These are phyloP conservation scores for Ophiodon elongatus DNA, from an alignment of 2,113 vertebrate species.

Conservation along the genomic window DNA sequence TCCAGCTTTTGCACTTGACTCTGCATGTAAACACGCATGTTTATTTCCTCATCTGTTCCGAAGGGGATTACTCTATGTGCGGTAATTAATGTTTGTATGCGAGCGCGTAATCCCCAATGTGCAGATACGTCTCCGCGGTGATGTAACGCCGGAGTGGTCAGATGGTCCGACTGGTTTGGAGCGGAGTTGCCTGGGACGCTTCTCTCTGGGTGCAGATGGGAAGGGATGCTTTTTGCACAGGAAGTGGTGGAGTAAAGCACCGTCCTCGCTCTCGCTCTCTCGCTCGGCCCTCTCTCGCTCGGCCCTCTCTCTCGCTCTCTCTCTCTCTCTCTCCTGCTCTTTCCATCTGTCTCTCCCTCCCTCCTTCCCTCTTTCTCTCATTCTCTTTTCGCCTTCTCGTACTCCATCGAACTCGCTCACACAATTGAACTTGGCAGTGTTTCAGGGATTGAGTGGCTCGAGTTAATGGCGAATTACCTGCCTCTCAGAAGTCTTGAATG, in stretches of 20 bases:
- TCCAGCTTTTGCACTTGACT: neutral
- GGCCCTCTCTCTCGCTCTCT: constrained; percentile 31
- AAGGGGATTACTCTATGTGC: neutral
- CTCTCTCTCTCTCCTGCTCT: constrained; percentile 24
- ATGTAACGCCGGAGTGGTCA: constrained; percentile 60
- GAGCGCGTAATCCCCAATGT: constrained; percentile 1
- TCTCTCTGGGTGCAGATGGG: constrained; percentile 72
- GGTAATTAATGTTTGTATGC: neutral
- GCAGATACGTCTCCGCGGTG: constrained; percentile 17
- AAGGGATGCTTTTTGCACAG: constrained; percentile 50
- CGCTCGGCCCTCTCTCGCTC: constrained; percentile 33
- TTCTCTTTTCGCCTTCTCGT: constrained; percentile 41
- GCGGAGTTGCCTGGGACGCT: constrained; percentile 50
- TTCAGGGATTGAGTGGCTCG: constrained; percentile 68
- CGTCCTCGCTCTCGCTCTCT: constrained; percentile 24
- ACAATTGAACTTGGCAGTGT: constrained; percentile 72
- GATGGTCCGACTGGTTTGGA: constrained; percentile 65
- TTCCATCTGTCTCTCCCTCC: constrained; percentile 48
- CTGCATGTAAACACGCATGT: constrained; percentile 24
- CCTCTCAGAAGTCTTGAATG: constrained; percentile 51
- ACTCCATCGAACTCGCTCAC: constrained; percentile 44
- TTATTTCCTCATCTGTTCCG: neutral
- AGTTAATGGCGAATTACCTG: constrained; percentile 75
- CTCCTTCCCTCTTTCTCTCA: constrained; percentile 12
- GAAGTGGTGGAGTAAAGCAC: constrained; percentile 65